Evolutionary conservation across 2,888 invertebrate species (phyloP).

Genomic region (Hololepta plana): DNA sequence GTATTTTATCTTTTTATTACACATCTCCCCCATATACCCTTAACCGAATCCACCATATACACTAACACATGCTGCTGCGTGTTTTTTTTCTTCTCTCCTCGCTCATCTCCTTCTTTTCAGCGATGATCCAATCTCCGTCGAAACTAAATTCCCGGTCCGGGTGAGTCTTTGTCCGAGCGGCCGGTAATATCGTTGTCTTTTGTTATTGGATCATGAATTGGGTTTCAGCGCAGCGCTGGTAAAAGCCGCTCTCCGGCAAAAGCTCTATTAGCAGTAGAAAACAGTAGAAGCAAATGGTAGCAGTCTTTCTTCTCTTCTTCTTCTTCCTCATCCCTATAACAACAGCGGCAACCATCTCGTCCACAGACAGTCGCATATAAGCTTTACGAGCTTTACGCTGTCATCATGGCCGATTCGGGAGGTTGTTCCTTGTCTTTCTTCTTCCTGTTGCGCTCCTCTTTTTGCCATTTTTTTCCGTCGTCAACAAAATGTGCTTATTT

Average conservation of each 20-base stretch:
- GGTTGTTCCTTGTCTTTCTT: too few species aligned
- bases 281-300: too few species aligned
- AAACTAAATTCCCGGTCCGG: conserved; percentile 17
- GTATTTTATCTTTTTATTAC: too few species aligned
- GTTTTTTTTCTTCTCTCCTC: too few species aligned
- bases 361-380: conserved; percentile 24
- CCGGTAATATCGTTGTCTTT: conserved; percentile 32
- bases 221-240: conserved; percentile 29
- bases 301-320: conserved; percentile 31
- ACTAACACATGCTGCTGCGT: too few species aligned
- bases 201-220: conserved; percentile 33
- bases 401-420: conserved; percentile 25
- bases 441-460: too few species aligned
- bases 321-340: too few species aligned
- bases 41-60: too few species aligned
- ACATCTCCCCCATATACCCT: too few species aligned
- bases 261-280: conserved; percentile 34
- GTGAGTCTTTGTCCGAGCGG: conserved; percentile 28
- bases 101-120: too few species aligned
- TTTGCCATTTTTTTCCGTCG: too few species aligned
- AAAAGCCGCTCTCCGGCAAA: conserved; percentile 29
- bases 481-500: conserved; percentile 29
- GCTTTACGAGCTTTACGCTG: conserved; percentile 29
- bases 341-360: too few species aligned
- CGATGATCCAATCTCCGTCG: conserved; percentile 20